Percentiles rank a stretch among this genome's conserved stretches.
Conservation (phyloP, 2,888 invertebrate species). For the Agrilus cyanescens region DNA sequence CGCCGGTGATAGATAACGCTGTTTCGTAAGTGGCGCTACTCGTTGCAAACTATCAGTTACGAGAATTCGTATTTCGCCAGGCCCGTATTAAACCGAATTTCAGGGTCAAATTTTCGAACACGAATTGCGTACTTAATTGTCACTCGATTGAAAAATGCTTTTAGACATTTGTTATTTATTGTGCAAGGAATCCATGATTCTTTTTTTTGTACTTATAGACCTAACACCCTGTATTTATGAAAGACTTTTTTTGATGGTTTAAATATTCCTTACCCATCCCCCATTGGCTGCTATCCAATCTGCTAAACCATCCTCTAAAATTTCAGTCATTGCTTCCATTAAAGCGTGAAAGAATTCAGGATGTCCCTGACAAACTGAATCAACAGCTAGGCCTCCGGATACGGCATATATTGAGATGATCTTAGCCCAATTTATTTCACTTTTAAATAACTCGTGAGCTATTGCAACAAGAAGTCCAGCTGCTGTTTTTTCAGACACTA, state of each 20-base stretch:
- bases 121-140: no score
- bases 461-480: constrained; percentile 54
- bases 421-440: constrained; percentile 71
- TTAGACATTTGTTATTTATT: no score
- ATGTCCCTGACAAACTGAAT: constrained; percentile 62
- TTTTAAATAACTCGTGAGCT: constrained; percentile 57
- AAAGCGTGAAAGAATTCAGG: constrained; percentile 68
- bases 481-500: constrained; percentile 47
- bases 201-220: no score
- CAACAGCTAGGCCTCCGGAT: constrained; percentile 72
- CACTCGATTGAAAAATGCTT: no score
- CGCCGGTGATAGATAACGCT: no score
- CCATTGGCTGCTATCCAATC: constrained; percentile 74
- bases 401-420: constrained; percentile 71
- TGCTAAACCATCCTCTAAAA: constrained; percentile 56
- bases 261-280: constrained; percentile 57
- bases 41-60: no score
- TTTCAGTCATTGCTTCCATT: constrained; percentile 64
- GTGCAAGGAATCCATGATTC: no score
- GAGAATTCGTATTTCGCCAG: no score
- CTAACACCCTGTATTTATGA: no score
- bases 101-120: no score
- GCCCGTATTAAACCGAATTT: no score
- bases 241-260: neutral
- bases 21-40: no score